These are phyloP conservation scores for Philonicus albiceps DNA, from an alignment of 2,888 invertebrate species.

Conservation along the genomic window DNA sequence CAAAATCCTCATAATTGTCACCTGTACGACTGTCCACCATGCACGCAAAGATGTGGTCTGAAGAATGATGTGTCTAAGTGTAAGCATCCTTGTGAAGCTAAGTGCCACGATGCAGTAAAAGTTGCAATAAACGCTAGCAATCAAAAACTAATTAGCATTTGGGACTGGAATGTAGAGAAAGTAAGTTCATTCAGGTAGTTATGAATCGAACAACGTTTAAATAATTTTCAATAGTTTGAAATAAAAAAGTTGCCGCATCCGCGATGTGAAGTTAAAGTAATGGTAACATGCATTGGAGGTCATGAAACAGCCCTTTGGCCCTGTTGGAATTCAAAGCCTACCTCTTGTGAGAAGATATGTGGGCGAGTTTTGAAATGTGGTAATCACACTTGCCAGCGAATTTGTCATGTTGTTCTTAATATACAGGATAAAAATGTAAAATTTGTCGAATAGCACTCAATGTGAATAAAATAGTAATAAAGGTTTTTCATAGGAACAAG, in stretches of 20 bases:
- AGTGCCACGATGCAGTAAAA: conserved; percentile 80
- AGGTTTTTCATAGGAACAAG: conserved; percentile 59
- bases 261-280: conserved; percentile 74
- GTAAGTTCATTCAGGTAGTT: conserved; percentile 51
- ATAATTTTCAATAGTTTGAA: conserved; percentile 58
- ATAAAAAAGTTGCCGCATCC: conserved; percentile 72
- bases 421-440: conserved; percentile 63
- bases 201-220: neutral
- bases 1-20: conserved; percentile 82
- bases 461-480: neutral
- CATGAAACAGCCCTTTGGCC: conserved; percentile 75
- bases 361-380: conserved; percentile 75
- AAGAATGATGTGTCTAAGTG: conserved; percentile 56
- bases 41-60: conserved; percentile 77
- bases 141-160: conserved; percentile 71
- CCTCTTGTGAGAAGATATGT: conserved; percentile 83
- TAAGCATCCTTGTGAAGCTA: conserved; percentile 72
- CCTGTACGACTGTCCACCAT: conserved; percentile 83
- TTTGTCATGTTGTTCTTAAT: conserved; percentile 75
- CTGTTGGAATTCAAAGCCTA: conserved; percentile 73
- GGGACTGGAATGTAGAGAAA: conserved; percentile 69
- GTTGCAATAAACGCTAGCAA: conserved; percentile 67
- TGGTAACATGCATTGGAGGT: conserved; percentile 75
- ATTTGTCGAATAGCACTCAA: conserved; percentile 41
- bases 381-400: conserved; percentile 76